A percentile compares a stretch with the other conserved stretches of the same genome.
phyloP scores from a whole-genome alignment of 2,888 invertebrate genomes.

The Ennomos quercinarius region DNA sequence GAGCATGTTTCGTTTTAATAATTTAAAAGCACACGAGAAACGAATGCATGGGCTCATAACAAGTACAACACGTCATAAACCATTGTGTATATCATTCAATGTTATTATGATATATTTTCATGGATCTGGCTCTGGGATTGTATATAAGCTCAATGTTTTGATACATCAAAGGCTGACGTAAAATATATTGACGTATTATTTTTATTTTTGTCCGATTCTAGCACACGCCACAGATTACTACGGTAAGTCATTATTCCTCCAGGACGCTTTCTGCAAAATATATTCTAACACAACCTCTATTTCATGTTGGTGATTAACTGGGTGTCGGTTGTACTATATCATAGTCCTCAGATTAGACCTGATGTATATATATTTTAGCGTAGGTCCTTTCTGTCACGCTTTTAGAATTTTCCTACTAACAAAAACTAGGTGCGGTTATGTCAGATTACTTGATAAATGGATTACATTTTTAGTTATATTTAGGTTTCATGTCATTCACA shows the following conservation, averaged over 20 bases:
- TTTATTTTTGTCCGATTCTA: conserved; percentile 83
- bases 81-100: conserved; percentile 40
- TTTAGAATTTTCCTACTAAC: conserved; percentile 82
- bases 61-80: conserved; percentile 34
- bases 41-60: conserved; percentile 64
- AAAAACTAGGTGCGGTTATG: conserved; percentile 59
- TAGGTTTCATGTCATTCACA: conserved; percentile 41
- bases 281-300: conserved; percentile 58
- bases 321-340: conserved; percentile 73
- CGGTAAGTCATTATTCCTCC: conserved; percentile 97
- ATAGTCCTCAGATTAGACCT: conserved; percentile 63
- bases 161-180: conserved; percentile 34
- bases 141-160: conserved; percentile 19
- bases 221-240: conserved; percentile 99
- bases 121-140: conserved; percentile 15
- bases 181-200: conserved; percentile 66
- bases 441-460: conserved; percentile 75
- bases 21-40: conserved; percentile 43
- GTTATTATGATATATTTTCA: conserved; percentile 30
- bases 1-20: conserved; percentile 48
- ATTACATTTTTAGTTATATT: conserved; percentile 27
- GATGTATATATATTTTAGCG: conserved; percentile 72
- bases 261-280: conserved; percentile 70
- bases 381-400: conserved; percentile 76
- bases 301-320: conserved; percentile 68